These are phyloP conservation scores for Drosophila mayri DNA, from an alignment of 1,140 invertebrate species.

Conservation along the genomic window DNA sequence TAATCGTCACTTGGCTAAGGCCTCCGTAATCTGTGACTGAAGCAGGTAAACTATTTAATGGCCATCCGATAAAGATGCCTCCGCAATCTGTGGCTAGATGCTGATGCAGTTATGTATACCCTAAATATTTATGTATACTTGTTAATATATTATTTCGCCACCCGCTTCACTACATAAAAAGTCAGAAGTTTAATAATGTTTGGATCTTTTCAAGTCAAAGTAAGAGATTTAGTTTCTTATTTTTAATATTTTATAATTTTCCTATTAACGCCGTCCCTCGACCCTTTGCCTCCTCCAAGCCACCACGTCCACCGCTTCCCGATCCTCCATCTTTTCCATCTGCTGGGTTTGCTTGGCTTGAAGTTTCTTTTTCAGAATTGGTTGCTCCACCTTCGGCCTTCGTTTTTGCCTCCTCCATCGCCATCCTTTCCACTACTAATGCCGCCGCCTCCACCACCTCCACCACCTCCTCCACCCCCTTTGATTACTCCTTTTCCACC, in stretches of 20 bases:
- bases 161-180: not conserved
- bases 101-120: too few relatives aligned
- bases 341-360: not conserved
- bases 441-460: not conserved
- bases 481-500: slow-evolving; percentile 1
- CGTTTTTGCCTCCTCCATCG: not conserved
- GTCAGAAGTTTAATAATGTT: too few relatives aligned
- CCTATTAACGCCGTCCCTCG: too few relatives aligned
- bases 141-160: too few relatives aligned
- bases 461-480: slow-evolving; percentile 6
- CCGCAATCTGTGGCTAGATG: not conserved
- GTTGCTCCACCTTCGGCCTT: not conserved
- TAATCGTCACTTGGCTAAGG: not conserved
- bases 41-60: too few relatives aligned
- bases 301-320: not conserved
- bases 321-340: slow-evolving; percentile 17
- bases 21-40: not conserved
- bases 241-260: too few relatives aligned
- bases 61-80: not conserved
- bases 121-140: too few relatives aligned
- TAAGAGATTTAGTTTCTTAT: too few relatives aligned
- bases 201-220: too few relatives aligned
- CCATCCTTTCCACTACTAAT: slow-evolving; percentile 3
- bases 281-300: slow-evolving; percentile 1
- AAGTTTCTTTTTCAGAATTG: not conserved